A percentile compares a stretch with the other conserved stretches of the same genome.
phyloP scores from a whole-genome alignment of 2,113 vertebrate genomes.

The Scomber colias region DNA sequence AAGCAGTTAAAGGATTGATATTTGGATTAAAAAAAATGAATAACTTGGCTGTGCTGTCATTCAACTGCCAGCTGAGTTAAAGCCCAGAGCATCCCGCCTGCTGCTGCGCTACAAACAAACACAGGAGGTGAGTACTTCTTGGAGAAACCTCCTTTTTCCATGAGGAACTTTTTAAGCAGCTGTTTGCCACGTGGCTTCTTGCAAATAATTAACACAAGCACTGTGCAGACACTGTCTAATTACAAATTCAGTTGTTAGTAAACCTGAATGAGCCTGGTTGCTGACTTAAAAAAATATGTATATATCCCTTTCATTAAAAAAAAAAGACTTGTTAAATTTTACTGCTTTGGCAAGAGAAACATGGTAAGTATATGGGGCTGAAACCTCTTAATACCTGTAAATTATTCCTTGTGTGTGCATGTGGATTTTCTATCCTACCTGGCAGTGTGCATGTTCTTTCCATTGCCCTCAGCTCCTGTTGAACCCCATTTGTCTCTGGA shows the following conservation, averaged over 20 bases:
- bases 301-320: constrained; percentile 4
- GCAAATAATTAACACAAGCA: constrained; percentile 33
- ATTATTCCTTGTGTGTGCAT: constrained; percentile 17
- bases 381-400: constrained; percentile 33
- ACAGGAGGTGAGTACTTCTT: constrained; percentile 6
- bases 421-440: constrained; percentile 30
- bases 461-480: constrained; percentile 45
- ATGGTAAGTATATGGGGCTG: constrained; percentile 24
- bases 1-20: constrained; percentile 33
- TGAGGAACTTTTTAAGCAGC: constrained; percentile 28
- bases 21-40: not conserved
- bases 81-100: constrained; percentile 28
- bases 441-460: constrained; percentile 49
- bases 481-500: constrained; percentile 28
- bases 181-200: constrained; percentile 61
- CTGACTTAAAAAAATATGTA: constrained; percentile 28
- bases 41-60: constrained; percentile 27
- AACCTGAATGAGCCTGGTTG: constrained; percentile 38
- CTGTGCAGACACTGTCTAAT: constrained; percentile 6
- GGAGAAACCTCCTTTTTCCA: constrained; percentile 37
- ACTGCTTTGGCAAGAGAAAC: constrained; percentile 21
- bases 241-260: constrained; percentile 12
- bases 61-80: constrained; percentile 35
- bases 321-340: constrained; percentile 41
- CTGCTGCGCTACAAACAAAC: constrained; percentile 27